Evolutionary conservation across 2,797 vertebrate species (phyloP).

Genomic region (Darevskia mixta): DNA sequence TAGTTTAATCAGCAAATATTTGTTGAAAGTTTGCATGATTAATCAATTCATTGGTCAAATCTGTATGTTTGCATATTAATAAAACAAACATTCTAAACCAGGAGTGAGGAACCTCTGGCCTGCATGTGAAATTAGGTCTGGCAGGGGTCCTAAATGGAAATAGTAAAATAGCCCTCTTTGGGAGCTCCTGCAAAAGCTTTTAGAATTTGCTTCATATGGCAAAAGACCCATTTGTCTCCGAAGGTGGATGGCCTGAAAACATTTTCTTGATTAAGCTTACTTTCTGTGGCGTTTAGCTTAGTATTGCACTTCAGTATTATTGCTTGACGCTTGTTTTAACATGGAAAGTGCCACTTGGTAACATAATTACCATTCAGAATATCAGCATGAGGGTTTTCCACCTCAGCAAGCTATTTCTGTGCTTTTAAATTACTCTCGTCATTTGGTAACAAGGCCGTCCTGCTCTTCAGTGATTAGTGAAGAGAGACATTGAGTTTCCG

Average conservation of each 20-base stretch:
- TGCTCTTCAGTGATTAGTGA: constrained; percentile 52
- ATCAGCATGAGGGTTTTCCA: constrained; percentile 27
- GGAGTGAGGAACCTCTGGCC: not conserved
- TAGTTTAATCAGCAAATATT: not conserved
- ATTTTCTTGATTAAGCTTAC: constrained; percentile 25
- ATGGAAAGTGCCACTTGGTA: constrained; percentile 32
- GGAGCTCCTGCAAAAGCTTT: not conserved
- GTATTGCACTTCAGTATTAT: constrained; percentile 42
- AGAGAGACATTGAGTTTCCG: constrained; percentile 46
- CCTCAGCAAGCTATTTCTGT: constrained; percentile 40
- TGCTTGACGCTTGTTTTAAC: constrained; percentile 43
- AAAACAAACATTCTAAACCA: not conserved
- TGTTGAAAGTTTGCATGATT: not conserved
- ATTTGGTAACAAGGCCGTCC: constrained; percentile 33
- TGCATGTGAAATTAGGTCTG: too few relatives aligned
- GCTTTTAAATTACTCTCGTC: constrained; percentile 49
- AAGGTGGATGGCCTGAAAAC: constrained; percentile 2
- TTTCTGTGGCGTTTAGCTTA: constrained; percentile 16
- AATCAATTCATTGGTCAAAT: not conserved
- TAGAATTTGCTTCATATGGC: not conserved
- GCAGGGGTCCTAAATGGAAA: not conserved
- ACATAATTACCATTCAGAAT: constrained; percentile 47
- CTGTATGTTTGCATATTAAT: not conserved
- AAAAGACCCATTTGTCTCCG: constrained; percentile 31
- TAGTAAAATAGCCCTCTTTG: not conserved